Evolutionary conservation across 2,888 invertebrate genomes (phyloP), one percentile per base, ranked within the genome.

Genomic region (Volucella zonaria): DNA sequence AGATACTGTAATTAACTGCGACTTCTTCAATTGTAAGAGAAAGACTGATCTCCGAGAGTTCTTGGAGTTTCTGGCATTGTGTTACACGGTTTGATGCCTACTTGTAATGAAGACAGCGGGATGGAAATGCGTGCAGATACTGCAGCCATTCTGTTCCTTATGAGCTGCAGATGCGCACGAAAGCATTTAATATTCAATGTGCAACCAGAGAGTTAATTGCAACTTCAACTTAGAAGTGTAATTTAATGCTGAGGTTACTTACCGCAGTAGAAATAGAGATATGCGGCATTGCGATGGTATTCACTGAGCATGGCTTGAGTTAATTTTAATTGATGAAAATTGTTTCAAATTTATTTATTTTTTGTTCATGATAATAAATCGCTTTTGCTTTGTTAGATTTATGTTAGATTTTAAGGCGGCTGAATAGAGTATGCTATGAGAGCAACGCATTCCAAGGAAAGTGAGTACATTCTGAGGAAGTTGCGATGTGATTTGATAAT

Each of bases 301-400:
- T 66, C 79, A 74, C 43, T 45, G 67, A 74, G 58, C 71, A 45
- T 64, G 15, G 59, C 56, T 62, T 58, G 23, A 64, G 73, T 88
- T 67, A 78, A 62, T 61, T 75, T 38, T 49, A 74, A 64, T 86
- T 77, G 45, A 64, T 51, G 66, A 59, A 67, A 66, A 75, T 15
- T 8, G 11, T 70, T 86, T 31, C 6, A 31, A 31, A 71, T 79
- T 64, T 76, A 62, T n/a, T n/a, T n/a, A 77, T 75, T 31, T 1
- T n/a, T 61, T 59, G n/a, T 64, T 66, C 23, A n/a, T 54, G 49
- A 64, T 23, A 23, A 23, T 23, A 3, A 45, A 56, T 64, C 58
- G 70, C 43, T 67, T 62, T 71, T 64, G 10, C 38, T 81, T 59
- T 12, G 75, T 68, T 38, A 62, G 42, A 59, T 18, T 14, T 31